Base-by-base conservation (phyloP, 1,140 invertebrate species). In the Plodia interpunctella region DNA sequence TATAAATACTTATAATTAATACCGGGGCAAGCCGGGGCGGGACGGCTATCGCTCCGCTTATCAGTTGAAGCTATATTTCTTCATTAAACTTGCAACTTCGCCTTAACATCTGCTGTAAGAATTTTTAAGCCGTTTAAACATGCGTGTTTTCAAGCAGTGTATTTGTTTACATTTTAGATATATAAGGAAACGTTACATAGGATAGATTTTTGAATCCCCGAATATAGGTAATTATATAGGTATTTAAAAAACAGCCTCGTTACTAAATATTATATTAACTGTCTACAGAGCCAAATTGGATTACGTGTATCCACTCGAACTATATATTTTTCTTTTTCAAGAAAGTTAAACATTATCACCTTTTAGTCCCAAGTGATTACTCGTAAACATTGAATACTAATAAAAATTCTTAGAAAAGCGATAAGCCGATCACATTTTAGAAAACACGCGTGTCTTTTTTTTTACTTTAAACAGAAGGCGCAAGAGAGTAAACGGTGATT, bases 51-150 rank as follows among this genome's bases (percentile, higher is more conserved):
- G 69, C 62, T 66, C 62, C 65, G 65, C 65, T 81, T 84, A 88
- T 87, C 85, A 80, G 68, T 73, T 74, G 66, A 65, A 60, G 82
- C 80, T 78, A 88, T 88, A 88, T 88, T 87, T 88, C 86, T 87
- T 87, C 86, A 88, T 88, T 88, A 88, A 86, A 70, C 74, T 83
- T 76, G 69, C 68, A 69, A 67, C 74, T 66, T 78, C 72, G 72
- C 72, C 72, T 76, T 60, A 67, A 56, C 65, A 65, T 65, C 58
- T 71, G 55, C 58, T 62, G 13, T 5, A 30, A 30, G 28, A 30
- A 5, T n/a, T n/a, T n/a, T n/a, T n/a, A n/a, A n/a, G n/a, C n/a
- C n/a, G n/a, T n/a, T n/a, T n/a, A n/a, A n/a, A n/a, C n/a, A n/a
- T n/a, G n/a, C n/a, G n/a, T n/a, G n/a, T n/a, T n/a, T n/a, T n/a